Evolutionary conservation across 2,797 vertebrate species (phyloP).

Genomic region (Helicolenus hilgendorfi): DNA sequence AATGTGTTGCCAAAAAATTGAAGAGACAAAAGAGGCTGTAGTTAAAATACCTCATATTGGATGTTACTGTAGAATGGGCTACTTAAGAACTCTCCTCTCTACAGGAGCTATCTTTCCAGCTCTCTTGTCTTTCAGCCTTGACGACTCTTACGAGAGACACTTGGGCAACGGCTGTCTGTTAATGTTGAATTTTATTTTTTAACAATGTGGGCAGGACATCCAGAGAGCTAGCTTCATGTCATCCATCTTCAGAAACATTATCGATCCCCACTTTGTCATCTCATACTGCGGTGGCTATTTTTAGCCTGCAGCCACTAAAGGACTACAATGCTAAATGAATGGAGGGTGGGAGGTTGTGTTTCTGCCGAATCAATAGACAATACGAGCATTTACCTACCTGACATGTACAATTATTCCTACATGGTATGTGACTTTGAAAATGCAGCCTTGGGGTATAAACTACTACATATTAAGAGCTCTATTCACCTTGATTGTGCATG

Average conservation of each 20-base stretch:
- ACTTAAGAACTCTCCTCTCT: slow-evolving; percentile 23
- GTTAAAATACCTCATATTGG: slow-evolving; percentile 75
- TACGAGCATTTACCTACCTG: slow-evolving; percentile 53
- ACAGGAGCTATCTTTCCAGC: slow-evolving; percentile 29
- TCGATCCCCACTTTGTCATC: slow-evolving; percentile 60
- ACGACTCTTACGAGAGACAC: not conserved
- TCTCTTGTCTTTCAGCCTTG: slow-evolving; percentile 10
- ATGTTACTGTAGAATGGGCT: slow-evolving; percentile 59
- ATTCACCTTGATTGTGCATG: slow-evolving; percentile 73
- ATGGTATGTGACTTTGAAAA: slow-evolving; percentile 66
- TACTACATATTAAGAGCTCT: slow-evolving; percentile 53
- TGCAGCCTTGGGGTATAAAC: slow-evolving; percentile 54
- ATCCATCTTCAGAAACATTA: slow-evolving; percentile 66
- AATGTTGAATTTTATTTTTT: slow-evolving; percentile 51
- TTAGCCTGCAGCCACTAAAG: slow-evolving; percentile 46
- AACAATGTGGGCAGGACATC: slow-evolving; percentile 52
- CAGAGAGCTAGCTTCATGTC: slow-evolving; percentile 52
- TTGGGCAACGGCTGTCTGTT: slow-evolving; percentile 25
- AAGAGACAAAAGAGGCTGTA: slow-evolving; percentile 54
- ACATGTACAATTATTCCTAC: slow-evolving; percentile 67
- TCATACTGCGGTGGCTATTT: slow-evolving; percentile 59
- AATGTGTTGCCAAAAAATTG: slow-evolving; percentile 84
- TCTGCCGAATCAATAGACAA: slow-evolving; percentile 69
- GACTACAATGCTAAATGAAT: slow-evolving; percentile 50
- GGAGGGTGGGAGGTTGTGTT: slow-evolving; percentile 37